Percentiles rank a stretch among this genome's conserved stretches.
Conservation (phyloP, 2,113 vertebrate genomes). For the Acanthochromis polyacanthus region DNA sequence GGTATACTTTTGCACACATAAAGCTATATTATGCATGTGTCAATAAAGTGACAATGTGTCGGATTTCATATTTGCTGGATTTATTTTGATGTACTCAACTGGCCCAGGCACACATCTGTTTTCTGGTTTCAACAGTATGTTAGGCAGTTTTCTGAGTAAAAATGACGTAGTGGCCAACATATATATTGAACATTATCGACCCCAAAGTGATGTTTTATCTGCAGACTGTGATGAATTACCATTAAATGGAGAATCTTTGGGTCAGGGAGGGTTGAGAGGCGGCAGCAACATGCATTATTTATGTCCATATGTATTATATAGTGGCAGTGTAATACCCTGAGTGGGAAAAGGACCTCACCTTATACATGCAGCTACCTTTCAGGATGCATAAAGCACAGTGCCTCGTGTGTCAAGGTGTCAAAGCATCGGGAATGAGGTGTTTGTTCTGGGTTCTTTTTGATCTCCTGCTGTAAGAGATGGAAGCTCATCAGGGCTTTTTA, state of each 20-base stretch:
- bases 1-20: too few relatives aligned
- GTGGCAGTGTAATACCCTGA: slow-evolving; percentile 25
- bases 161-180: not conserved
- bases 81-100: too few relatives aligned
- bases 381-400: not conserved
- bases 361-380: slow-evolving; percentile 11
- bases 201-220: not conserved
- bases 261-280: slow-evolving; percentile 40
- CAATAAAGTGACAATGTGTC: not conserved
- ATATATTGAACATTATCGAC: not conserved
- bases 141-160: not conserved
- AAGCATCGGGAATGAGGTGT: slow-evolving; percentile 3
- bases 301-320: slow-evolving; percentile 55
- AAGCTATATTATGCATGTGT: too few relatives aligned
- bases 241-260: slow-evolving; percentile 40
- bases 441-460: slow-evolving; percentile 11
- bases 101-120: too few relatives aligned
- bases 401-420: not conserved
- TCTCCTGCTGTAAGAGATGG: slow-evolving; percentile 2
- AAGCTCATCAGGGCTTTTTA: slow-evolving; percentile 11
- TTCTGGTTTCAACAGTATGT: too few relatives aligned
- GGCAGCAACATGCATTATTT: slow-evolving; percentile 53
- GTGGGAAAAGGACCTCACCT: slow-evolving; percentile 44
- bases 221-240: not conserved
- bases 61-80: not conserved